Conservation (phyloP, 2,888 invertebrate genomes). For the Acrocyrtus sp. region DNA sequence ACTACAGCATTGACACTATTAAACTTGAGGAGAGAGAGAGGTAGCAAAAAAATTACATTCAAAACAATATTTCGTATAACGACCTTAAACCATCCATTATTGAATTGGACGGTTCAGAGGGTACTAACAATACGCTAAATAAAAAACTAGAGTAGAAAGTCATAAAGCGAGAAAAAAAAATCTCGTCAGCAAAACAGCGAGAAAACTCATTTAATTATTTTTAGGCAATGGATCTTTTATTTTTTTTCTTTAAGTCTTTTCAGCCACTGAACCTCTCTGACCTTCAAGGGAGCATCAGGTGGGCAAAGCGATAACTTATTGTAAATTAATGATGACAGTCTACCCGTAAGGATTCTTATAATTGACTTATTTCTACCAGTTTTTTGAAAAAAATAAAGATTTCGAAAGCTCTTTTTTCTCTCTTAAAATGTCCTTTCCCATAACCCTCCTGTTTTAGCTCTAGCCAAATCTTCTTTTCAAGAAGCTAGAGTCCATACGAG, state of each 20-base stretch:
- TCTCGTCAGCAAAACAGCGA: conserved; percentile 16
- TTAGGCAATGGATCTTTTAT: too few relatives aligned
- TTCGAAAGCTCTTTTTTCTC: conserved; percentile 4
- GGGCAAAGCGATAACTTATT: too few relatives aligned
- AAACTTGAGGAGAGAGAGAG: too few relatives aligned
- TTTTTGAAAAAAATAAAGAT: conserved; percentile 13
- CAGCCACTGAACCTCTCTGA: background rate
- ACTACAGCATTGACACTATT: conserved; percentile 24
- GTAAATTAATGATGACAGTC: background rate
- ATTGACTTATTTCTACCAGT: background rate
- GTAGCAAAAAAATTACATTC: too few relatives aligned
- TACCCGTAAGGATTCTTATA: background rate
- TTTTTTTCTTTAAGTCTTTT: too few relatives aligned
- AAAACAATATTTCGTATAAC: too few relatives aligned
- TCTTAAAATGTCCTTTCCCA: too few relatives aligned
- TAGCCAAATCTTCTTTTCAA: too few relatives aligned
- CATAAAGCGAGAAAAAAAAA: background rate
- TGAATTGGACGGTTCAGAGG: conserved; percentile 25
- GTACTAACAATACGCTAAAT: background rate
- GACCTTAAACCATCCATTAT: too few relatives aligned
- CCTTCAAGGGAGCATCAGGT: conserved; percentile 25
- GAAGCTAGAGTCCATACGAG: too few relatives aligned
- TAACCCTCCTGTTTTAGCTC: too few relatives aligned
- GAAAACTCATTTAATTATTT: conserved; percentile 23
- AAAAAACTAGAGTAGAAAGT: background rate